Evolutionary conservation across 1,140 invertebrate species (phyloP).

Genomic region (Eciton burchellii): DNA sequence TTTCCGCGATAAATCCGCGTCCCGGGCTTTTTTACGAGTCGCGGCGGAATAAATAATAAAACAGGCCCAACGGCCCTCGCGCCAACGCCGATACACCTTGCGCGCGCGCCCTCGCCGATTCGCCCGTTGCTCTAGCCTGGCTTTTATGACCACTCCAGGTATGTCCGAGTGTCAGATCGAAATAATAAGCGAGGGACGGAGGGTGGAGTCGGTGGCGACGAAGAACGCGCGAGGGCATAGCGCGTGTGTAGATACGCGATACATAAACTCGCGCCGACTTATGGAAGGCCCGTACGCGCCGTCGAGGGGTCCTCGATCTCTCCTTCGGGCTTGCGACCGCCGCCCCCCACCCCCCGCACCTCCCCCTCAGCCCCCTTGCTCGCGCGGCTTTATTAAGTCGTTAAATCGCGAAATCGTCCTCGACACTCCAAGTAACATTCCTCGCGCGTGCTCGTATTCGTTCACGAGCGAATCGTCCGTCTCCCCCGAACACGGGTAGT

Average conservation of each 20-base stretch:
- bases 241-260: constrained; percentile 24
- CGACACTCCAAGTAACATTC: constrained; percentile 40
- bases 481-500: background rate
- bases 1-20: constrained; percentile 79
- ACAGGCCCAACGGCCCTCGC: constrained; percentile 29
- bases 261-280: constrained; percentile 77
- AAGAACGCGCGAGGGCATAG: background rate
- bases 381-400: constrained; percentile 73
- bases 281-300: constrained; percentile 57
- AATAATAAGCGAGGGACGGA: constrained; percentile 72
- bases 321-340: constrained; percentile 1
- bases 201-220: background rate
- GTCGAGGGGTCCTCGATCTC: constrained; percentile 1
- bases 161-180: constrained; percentile 72
- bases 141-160: constrained; percentile 72
- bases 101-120: background rate
- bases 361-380: constrained; percentile 45
- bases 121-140: constrained; percentile 43
- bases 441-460: background rate
- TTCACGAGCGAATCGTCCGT: background rate
- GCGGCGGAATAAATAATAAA: constrained; percentile 79
- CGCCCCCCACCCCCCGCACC: constrained; percentile 1
- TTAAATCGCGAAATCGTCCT: constrained; percentile 69
- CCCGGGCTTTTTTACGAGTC: constrained; percentile 75
- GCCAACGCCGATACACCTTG: constrained; percentile 37